A percentile compares a stretch with the other conserved stretches of the same genome.
Conservation (phyloP, 2,797 vertebrate genomes). For the Glyptemys insculpta region DNA sequence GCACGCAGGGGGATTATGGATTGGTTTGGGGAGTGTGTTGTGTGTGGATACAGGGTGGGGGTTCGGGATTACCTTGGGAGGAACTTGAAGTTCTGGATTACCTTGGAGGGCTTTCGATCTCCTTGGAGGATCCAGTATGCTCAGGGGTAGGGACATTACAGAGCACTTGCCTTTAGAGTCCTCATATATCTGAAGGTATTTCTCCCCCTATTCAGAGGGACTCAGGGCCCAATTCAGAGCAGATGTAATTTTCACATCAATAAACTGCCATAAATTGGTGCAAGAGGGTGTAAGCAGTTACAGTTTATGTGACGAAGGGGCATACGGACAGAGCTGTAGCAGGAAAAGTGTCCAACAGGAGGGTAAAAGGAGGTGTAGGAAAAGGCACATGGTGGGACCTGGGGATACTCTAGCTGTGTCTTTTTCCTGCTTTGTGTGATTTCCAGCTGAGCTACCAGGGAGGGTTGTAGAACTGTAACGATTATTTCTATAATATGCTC, state of each 20-base stretch:
- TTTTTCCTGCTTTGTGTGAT: not conserved
- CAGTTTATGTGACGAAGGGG: not conserved
- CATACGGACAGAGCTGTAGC: not conserved
- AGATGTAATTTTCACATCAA: not conserved
- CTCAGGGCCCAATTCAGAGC: too few species aligned
- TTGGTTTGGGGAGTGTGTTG: too few species aligned
- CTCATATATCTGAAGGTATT: too few species aligned
- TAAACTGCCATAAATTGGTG: not conserved
- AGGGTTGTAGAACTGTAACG: not conserved
- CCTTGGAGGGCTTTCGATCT: too few species aligned
- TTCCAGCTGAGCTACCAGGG: not conserved
- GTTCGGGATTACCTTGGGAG: too few species aligned
- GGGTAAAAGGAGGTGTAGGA: not conserved
- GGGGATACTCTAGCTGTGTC: not conserved
- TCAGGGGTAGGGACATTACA: too few species aligned
- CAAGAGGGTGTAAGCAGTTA: not conserved
- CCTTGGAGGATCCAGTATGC: too few species aligned
- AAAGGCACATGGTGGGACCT: not conserved
- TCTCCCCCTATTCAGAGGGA: too few species aligned
- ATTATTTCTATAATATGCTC: not conserved
- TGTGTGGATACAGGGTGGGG: too few species aligned
- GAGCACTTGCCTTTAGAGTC: too few species aligned
- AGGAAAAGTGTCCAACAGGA: not conserved
- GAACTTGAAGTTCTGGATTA: too few species aligned
- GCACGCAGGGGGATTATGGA: too few species aligned